Conservation (phyloP, 2,797 vertebrate species). For the Epinephelus coioides region DNA sequence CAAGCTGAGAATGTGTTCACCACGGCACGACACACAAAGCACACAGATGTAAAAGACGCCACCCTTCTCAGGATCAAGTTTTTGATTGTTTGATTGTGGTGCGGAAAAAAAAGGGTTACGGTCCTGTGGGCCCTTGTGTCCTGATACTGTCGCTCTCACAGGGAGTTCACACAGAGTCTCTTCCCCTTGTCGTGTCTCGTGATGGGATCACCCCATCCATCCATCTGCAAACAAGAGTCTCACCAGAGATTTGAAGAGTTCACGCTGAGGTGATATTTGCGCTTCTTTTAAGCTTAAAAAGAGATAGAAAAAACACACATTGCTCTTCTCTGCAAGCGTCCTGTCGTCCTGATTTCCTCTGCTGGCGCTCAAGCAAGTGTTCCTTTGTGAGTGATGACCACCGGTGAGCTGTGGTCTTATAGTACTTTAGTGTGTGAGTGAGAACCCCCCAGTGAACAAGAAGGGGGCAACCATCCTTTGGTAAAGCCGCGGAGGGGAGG, state of each 20-base stretch:
- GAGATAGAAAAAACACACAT: constrained; percentile 58
- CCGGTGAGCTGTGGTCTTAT: constrained; percentile 14
- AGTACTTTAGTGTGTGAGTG: constrained; percentile 43
- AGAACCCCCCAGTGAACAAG: constrained; percentile 38
- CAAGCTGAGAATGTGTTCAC: constrained; percentile 77
- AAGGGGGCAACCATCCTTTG: constrained; percentile 78
- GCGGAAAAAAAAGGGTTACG: constrained; percentile 24
- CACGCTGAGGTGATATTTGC: constrained; percentile 50
- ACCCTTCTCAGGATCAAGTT: constrained; percentile 42
- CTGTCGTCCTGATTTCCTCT: constrained; percentile 12
- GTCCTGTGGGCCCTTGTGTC: constrained; percentile 38
- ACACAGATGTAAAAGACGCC: constrained; percentile 74
- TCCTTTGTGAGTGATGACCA: constrained; percentile 36
- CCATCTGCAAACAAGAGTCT: constrained; percentile 56
- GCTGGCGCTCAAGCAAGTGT: constrained; percentile 12
- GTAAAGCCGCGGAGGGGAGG: constrained; percentile 73
- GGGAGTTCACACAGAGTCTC: constrained; percentile 28
- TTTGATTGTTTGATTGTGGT: constrained; percentile 67
- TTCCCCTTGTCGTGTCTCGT: constrained; percentile 7
- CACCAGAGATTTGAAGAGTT: constrained; percentile 57
- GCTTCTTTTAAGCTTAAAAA: constrained; percentile 66
- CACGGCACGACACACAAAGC: constrained; percentile 79
- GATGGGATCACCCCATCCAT: constrained; percentile 34
- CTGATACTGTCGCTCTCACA: constrained; percentile 41
- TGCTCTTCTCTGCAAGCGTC: constrained; percentile 43